A percentile compares a stretch with the other conserved stretches of the same genome.
Evolutionary conservation across 1,140 invertebrate genomes (phyloP).

Genomic region (Cyclina sinensis): DNA sequence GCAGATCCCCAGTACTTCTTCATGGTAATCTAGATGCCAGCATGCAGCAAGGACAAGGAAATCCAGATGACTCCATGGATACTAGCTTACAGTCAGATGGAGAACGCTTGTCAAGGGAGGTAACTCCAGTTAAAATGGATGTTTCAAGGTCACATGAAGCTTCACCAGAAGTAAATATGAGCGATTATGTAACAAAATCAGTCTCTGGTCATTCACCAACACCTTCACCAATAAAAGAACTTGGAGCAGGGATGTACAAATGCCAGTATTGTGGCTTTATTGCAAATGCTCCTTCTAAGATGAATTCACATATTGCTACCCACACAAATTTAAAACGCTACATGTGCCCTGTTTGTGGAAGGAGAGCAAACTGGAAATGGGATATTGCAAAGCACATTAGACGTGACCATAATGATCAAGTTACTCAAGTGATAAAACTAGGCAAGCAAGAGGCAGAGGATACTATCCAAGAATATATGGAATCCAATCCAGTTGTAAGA

Average conservation of each 20-base stretch:
- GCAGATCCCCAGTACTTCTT: conserved; percentile 35
- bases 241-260: conserved; percentile 66
- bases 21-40: conserved; percentile 5
- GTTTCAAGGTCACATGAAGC: conserved; percentile 14
- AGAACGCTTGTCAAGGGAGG: conserved; percentile 2
- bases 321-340: conserved; percentile 85
- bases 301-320: conserved; percentile 83
- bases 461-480: conserved; percentile 83
- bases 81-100: not conserved
- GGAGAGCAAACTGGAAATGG: conserved; percentile 86
- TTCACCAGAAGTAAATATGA: conserved; percentile 51
- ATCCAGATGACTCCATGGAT: conserved; percentile 12
- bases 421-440: conserved; percentile 81
- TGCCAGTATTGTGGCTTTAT: conserved; percentile 84
- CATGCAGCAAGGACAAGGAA: not conserved
- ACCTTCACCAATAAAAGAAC: conserved; percentile 63
- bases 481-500: conserved; percentile 77
- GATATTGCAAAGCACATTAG: conserved; percentile 86
- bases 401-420: conserved; percentile 79
- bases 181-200: conserved; percentile 27
- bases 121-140: conserved; percentile 35
- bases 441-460: conserved; percentile 83
- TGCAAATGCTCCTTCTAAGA: conserved; percentile 81
- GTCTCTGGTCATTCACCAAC: conserved; percentile 51
- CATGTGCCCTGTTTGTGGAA: conserved; percentile 85